Percentiles rank a stretch among this genome's conserved stretches.
phyloP scores from a whole-genome alignment of 2,797 vertebrate genomes.

The Tapera naevia region DNA sequence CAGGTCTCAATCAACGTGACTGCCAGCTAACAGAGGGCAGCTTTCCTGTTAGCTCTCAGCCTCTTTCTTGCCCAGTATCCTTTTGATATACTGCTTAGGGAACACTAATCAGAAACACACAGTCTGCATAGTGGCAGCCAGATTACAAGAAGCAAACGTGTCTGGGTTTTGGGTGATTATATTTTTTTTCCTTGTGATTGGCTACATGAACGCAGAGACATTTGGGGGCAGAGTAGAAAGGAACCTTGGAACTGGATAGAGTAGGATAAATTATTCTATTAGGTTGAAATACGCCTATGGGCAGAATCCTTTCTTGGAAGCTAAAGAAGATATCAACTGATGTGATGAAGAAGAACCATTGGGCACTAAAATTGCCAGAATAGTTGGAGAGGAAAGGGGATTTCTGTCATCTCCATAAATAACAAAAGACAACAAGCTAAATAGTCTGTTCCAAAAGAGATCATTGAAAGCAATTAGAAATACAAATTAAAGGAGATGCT shows the following conservation, averaged over 20 bases:
- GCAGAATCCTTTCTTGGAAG: background rate
- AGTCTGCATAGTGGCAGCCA: background rate
- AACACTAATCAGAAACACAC: slow-evolving; percentile 9
- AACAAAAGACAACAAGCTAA: background rate
- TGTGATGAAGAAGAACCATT: background rate
- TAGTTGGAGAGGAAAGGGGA: background rate
- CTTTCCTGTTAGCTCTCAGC: background rate
- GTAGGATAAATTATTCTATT: background rate
- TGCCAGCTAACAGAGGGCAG: background rate
- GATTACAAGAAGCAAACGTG: slow-evolving; percentile 18
- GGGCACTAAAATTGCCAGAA: background rate
- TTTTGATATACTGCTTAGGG: slow-evolving; percentile 21
- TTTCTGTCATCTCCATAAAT: background rate
- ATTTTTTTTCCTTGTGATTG: background rate
- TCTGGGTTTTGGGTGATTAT: background rate
- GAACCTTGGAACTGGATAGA: slow-evolving; percentile 1
- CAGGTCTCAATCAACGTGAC: background rate
- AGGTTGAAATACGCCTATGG: background rate
- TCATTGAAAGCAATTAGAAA: background rate
- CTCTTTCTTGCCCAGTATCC: background rate
- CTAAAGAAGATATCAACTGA: slow-evolving; percentile 14
- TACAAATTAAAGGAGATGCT: background rate
- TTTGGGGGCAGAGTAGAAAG: background rate
- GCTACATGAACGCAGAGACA: background rate
- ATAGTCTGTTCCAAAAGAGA: background rate